Evolutionary conservation across 2,888 invertebrate species (phyloP).

Genomic region (Trachelus troglodyta): DNA sequence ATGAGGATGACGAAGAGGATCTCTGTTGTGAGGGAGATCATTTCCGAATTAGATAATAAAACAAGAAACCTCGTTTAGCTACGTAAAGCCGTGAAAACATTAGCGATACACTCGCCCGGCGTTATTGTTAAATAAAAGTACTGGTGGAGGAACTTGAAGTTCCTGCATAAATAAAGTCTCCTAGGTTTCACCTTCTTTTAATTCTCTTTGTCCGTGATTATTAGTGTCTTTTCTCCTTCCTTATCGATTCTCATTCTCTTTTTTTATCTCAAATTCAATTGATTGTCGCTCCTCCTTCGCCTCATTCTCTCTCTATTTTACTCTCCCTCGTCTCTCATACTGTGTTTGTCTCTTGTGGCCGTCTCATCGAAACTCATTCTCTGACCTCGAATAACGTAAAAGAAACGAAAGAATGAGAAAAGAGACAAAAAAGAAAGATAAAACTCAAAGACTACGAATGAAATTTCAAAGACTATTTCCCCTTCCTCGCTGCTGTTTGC

Average conservation of each 20-base stretch:
- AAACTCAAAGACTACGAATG: conserved; percentile 18
- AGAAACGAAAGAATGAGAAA: background rate
- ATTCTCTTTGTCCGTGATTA: background rate
- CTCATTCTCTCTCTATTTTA: background rate
- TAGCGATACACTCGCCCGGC: background rate
- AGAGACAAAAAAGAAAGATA: conserved; percentile 5
- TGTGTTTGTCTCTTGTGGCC: background rate
- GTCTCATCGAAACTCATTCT: background rate
- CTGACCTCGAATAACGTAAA: background rate
- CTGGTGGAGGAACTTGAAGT: background rate
- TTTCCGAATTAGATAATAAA: background rate
- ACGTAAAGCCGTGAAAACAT: background rate
- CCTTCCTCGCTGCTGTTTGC: conserved; percentile 53
- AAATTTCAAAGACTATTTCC: conserved; percentile 14
- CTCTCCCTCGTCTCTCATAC: background rate
- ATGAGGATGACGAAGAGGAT: background rate
- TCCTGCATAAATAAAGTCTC: background rate
- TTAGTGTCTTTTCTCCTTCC: background rate
- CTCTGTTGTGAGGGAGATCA: background rate
- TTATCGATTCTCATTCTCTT: background rate
- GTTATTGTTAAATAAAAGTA: background rate
- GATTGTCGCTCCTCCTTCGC: background rate
- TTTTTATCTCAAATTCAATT: background rate
- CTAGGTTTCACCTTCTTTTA: background rate
- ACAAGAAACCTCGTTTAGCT: background rate